Conservation (phyloP, 2,888 invertebrate species). For the Nipponacmea schrenckii region DNA sequence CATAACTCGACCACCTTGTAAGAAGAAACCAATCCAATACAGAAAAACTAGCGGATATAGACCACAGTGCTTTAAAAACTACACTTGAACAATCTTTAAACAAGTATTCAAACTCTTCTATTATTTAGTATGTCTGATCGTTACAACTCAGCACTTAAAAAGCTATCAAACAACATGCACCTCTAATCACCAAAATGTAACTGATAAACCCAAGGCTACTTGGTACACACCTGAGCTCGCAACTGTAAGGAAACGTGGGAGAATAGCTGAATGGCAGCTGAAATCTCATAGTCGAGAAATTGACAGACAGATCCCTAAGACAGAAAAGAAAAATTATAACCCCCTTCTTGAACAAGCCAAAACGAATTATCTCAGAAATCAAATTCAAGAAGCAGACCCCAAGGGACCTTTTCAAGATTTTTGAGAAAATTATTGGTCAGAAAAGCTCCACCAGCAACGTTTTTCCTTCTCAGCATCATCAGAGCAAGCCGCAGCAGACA, state of each 20-base stretch:
- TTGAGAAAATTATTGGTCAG: not conserved
- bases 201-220: slow-evolving; percentile 5
- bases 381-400: not conserved
- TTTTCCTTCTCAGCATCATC: not conserved
- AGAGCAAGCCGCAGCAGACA: not conserved
- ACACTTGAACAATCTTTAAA: not conserved
- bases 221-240: not conserved
- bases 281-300: not conserved
- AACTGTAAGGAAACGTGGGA: not conserved
- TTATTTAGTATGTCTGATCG: not conserved
- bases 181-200: not conserved
- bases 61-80: not conserved
- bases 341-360: not conserved
- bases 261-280: not conserved
- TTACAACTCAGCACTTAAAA: not conserved
- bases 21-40: not conserved
- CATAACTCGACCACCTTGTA: not conserved
- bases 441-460: not conserved
- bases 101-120: not conserved
- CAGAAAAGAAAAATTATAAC: not conserved
- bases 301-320: not conserved
- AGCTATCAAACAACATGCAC: not conserved
- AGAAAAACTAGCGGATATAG: not conserved
- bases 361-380: not conserved
- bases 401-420: not conserved